Evolutionary conservation across 2,797 vertebrate genomes (phyloP), one percentile per base, ranked within the genome.

Genomic region (Coranthus polyacanthus): DNA sequence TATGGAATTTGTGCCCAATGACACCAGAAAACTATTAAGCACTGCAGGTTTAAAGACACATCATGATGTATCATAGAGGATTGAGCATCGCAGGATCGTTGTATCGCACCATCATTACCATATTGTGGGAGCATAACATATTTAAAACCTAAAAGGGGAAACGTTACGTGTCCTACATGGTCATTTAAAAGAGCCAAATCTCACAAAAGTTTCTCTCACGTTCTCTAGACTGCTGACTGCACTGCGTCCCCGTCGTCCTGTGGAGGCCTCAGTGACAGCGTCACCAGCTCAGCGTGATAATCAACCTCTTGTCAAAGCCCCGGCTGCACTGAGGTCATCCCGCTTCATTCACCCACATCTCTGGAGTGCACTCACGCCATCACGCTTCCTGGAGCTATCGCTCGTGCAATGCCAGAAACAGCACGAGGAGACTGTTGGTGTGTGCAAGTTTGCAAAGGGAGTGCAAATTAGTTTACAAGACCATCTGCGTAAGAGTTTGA

Each of bases 241-340:
- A 41, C 50, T 41, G 22, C 17, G 15, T 59, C 60, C 22, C 64
- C 6, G 7, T 20, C 20, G 12, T 50, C 50, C 65, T 42, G 46
- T 20, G 3, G 67, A 47, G 75, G 78, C 67, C 75, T 76, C 78
- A 72, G 85, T 29, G 87, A 90, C 78, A 21, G 79, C 59, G 82
- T 85, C 79, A 53, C 88, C 84, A 83, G 78, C 74, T 44, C 79
- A 55, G 70, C 59, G 56, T 84, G 72, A 91, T 91, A 91, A 92
- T 90, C 87, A 87, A 67, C 79, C 88, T 75, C 66, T 89, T 89
- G 89, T 92, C 84, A 78, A 18, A 62, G 36, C 26, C 45, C 24
- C 12, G 55, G 44, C 67, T 49, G 71, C 66, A 12, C 79, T 90
- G 89, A 89, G 80, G 77, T 92, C 89, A 90, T 70, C 83, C 73